phyloP scores from a whole-genome alignment of 37 sponge, comb jelly and placozoan species.

The Bolinopsis microptera region DNA sequence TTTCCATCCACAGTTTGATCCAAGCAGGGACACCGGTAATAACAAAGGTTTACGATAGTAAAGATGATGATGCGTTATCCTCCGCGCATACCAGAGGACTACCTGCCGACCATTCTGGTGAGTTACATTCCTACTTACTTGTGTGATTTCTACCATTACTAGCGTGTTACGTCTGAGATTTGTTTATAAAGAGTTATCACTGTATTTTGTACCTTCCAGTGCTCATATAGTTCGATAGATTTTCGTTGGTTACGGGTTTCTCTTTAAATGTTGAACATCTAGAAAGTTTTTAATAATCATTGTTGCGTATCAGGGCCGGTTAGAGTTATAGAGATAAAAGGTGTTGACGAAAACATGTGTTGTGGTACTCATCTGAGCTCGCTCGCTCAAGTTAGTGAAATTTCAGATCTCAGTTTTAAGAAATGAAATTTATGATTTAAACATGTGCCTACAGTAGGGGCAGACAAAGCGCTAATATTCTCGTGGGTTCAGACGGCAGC shows the following conservation, averaged over 20 bases:
- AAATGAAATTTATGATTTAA: too few species aligned
- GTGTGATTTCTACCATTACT: too few species aligned
- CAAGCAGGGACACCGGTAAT: background rate
- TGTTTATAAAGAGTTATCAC: too few species aligned
- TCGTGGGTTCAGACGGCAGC: too few species aligned
- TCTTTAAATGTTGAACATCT: too few species aligned
- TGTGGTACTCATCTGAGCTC: slow-evolving; percentile 93
- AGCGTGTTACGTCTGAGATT: too few species aligned
- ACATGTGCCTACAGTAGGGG: too few species aligned
- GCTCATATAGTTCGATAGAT: too few species aligned
- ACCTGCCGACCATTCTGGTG: slow-evolving; percentile 89
- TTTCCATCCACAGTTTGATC: slow-evolving; percentile 63
- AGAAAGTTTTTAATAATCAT: too few species aligned
- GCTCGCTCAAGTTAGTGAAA: slow-evolving; percentile 19
- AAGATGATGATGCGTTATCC: slow-evolving; percentile 19
- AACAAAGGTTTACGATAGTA: slow-evolving; percentile 31
- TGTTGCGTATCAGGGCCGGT: slow-evolving; percentile 69
- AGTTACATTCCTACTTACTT: background rate
- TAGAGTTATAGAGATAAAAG: slow-evolving; percentile 89
- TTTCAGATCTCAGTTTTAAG: too few species aligned
- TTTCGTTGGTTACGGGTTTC: too few species aligned
- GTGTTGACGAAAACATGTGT: slow-evolving; percentile 93
- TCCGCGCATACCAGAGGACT: slow-evolving; percentile 76
- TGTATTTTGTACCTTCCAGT: background rate
- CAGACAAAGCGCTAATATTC: too few species aligned